A percentile compares a stretch with the other conserved stretches of the same genome.
phyloP scores from a whole-genome alignment of 2,888 invertebrate genomes.

The Stenurella melanura region DNA sequence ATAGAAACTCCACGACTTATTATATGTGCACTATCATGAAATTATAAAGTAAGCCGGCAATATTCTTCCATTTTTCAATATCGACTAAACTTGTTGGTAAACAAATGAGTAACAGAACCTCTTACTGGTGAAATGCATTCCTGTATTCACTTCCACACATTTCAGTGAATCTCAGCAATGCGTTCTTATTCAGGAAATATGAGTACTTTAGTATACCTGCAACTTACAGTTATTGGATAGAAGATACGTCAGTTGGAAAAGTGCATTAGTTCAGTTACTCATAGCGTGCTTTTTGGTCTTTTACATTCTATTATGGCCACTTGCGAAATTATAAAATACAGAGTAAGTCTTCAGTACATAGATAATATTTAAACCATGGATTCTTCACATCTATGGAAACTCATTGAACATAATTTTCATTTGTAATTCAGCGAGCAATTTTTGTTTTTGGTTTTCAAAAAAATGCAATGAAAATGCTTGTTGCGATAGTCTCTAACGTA shows the following conservation, averaged over 20 bases:
- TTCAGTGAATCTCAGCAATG: neutral
- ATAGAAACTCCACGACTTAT: no score
- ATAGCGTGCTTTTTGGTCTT: neutral
- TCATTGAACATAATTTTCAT: no score
- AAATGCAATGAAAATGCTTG: no score
- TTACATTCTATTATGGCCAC: neutral
- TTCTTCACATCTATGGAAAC: no score
- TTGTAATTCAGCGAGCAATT: no score
- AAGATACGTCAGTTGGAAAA: slow-evolving; percentile 7
- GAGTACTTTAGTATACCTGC: slow-evolving; percentile 18
- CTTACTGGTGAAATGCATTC: slow-evolving; percentile 14
- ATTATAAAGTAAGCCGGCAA: no score
- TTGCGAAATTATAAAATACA: neutral
- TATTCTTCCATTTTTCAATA: neutral
- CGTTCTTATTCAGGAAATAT: slow-evolving; percentile 21
- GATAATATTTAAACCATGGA: no score
- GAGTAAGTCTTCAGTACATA: no score
- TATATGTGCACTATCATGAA: no score
- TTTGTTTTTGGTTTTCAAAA: no score
- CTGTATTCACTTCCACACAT: slow-evolving; percentile 16
- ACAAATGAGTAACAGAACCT: slow-evolving; percentile 15
- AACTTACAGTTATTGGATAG: slow-evolving; percentile 26
- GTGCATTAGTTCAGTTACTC: slow-evolving; percentile 25
- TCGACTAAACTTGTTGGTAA: slow-evolving; percentile 22
- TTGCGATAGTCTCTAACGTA: no score